phyloP scores from a whole-genome alignment of 2,797 vertebrate genomes.

The Neostethus bicornis region DNA sequence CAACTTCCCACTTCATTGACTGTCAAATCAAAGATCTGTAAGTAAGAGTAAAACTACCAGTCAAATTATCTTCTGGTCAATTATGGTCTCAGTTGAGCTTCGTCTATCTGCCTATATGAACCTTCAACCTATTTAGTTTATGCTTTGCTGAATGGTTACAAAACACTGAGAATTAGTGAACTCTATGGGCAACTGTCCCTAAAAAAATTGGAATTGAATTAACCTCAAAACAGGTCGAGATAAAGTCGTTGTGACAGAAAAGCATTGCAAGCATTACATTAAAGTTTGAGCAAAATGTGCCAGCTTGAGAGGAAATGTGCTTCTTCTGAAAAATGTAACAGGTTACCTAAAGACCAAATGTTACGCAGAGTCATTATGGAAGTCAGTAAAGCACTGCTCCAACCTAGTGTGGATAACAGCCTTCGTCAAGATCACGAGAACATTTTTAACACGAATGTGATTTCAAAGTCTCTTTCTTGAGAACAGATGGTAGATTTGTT shows the following conservation, averaged over 20 bases:
- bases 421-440: not conserved
- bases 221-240: not conserved
- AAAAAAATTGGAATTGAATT: not conserved
- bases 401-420: not conserved
- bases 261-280: not conserved
- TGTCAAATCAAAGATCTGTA: not conserved
- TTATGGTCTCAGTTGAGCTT: no score
- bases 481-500: slow-evolving; percentile 26
- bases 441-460: slow-evolving; percentile 22
- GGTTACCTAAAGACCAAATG: slow-evolving; percentile 13
- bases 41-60: not conserved
- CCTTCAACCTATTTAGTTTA: no score
- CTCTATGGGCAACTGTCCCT: not conserved
- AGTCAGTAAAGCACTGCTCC: slow-evolving; percentile 7
- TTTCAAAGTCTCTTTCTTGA: slow-evolving; percentile 19
- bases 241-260: not conserved
- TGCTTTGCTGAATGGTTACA: not conserved
- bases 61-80: not conserved
- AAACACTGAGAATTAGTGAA: not conserved
- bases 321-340: slow-evolving; percentile 6
- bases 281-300: not conserved
- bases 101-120: not conserved
- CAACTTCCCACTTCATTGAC: no score
- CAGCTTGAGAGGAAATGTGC: not conserved
- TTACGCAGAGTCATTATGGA: slow-evolving; percentile 16